phyloP scores from a whole-genome alignment of 2,797 vertebrate genomes.

The Trachops cirrhosus region DNA sequence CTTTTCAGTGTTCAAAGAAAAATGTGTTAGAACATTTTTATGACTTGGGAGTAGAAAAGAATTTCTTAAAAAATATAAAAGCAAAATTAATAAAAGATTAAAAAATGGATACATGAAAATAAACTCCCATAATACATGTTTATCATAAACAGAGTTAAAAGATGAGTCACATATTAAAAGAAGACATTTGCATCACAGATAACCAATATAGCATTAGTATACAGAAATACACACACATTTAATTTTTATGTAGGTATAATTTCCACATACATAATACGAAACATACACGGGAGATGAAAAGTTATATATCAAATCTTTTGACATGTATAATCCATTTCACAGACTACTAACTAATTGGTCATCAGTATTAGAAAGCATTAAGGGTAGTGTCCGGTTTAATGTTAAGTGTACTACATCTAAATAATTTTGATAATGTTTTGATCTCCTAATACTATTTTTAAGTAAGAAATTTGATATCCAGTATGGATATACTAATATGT shows the following conservation, averaged over 20 bases:
- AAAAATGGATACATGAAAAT: not conserved
- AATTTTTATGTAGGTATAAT: not conserved
- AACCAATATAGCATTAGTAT: not conserved
- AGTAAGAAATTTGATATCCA: not conserved
- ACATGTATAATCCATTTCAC: not conserved
- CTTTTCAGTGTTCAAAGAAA: not conserved
- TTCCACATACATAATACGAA: not conserved
- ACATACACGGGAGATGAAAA: not conserved
- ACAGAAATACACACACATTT: not conserved
- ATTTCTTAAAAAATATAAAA: slow-evolving; percentile 29
- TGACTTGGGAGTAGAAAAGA: not conserved
- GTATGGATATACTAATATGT: not conserved
- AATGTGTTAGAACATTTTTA: not conserved
- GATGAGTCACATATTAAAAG: not conserved
- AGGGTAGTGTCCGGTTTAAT: not conserved
- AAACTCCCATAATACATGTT: not conserved
- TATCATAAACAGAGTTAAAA: slow-evolving; percentile 1
- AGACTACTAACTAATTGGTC: not conserved
- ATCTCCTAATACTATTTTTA: slow-evolving; percentile 19
- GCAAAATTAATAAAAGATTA: not conserved
- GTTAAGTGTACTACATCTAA: not conserved
- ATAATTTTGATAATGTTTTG: not conserved
- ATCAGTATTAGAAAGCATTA: not conserved
- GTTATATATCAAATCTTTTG: not conserved
- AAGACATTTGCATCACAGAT: not conserved